Conservation (phyloP, 2,113 vertebrate genomes). For the Channa maculata region DNA sequence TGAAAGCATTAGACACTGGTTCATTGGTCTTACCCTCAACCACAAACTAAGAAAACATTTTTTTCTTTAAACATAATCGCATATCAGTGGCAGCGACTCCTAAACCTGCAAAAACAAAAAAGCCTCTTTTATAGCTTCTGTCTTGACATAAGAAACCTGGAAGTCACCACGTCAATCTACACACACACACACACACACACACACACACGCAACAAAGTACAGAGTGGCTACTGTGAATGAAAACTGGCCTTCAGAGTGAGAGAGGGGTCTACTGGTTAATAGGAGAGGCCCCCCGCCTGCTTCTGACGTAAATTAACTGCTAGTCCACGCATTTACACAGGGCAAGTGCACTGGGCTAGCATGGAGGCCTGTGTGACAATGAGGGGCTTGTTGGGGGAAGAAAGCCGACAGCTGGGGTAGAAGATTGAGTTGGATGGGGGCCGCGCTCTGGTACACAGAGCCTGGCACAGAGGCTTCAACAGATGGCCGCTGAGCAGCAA, state of each 20-base stretch:
- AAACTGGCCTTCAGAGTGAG: constrained; percentile 22
- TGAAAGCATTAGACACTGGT: not conserved
- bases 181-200: not conserved
- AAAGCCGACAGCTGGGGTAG: constrained; percentile 70
- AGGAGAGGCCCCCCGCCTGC: constrained; percentile 25
- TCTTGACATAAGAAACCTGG: constrained; percentile 26
- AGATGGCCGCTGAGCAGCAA: constrained; percentile 80
- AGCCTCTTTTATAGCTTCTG: constrained; percentile 48
- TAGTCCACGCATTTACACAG: constrained; percentile 54
- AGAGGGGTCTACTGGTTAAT: constrained; percentile 43
- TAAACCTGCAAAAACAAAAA: constrained; percentile 39
- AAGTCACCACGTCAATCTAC: not conserved
- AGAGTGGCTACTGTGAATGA: constrained; percentile 69
- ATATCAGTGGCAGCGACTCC: constrained; percentile 19
- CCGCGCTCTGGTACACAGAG: constrained; percentile 64
- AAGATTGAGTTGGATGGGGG: constrained; percentile 64
- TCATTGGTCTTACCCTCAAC: not conserved
- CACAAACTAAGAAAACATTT: too few species aligned
- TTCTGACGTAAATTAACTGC: constrained; percentile 56
- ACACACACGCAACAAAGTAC: constrained; percentile 50
- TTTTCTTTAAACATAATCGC: not conserved
- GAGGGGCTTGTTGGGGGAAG: constrained; percentile 75
- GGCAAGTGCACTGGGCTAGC: constrained; percentile 35
- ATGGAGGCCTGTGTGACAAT: constrained; percentile 67
- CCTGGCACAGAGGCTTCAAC: constrained; percentile 75